Conservation (phyloP, 2,797 vertebrate genomes). For the Chelon auratus region DNA sequence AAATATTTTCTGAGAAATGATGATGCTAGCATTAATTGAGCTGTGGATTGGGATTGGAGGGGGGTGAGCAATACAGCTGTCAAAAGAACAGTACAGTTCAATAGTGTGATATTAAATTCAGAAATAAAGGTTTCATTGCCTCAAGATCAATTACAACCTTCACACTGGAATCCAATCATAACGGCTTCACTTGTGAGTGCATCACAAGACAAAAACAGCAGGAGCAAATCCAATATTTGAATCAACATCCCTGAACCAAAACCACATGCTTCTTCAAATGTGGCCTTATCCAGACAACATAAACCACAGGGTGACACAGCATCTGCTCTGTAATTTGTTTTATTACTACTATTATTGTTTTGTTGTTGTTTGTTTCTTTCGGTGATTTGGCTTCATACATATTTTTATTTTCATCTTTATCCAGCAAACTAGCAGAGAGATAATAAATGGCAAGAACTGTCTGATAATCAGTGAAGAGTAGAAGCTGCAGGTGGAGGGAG, state of each 20-base stretch:
- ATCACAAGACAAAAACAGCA: not conserved
- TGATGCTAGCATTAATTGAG: conserved; percentile 27
- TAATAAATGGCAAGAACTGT: not conserved
- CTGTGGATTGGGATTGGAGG: not conserved
- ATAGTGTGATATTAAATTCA: conserved; percentile 26
- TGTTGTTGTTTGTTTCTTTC: not conserved
- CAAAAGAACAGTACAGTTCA: conserved; percentile 11
- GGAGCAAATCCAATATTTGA: conserved; percentile 10
- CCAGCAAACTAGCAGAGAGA: not conserved
- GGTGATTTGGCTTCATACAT: not conserved
- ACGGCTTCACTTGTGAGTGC: not conserved
- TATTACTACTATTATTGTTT: not conserved
- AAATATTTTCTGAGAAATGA: conserved; percentile 19
- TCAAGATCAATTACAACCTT: not conserved
- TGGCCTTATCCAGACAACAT: not conserved
- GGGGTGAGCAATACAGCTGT: conserved; percentile 17
- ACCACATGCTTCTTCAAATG: conserved; percentile 14
- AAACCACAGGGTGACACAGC: not conserved
- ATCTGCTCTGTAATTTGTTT: conserved; percentile 12
- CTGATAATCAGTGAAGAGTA: not conserved
- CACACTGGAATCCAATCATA: not conserved
- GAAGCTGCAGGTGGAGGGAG: conserved; percentile 3
- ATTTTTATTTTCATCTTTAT: not conserved
- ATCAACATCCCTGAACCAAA: conserved; percentile 19
- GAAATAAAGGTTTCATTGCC: not conserved